A percentile compares a stretch with the other conserved stretches of the same genome.
Conservation (phyloP, 1,140 invertebrate genomes). For the Procambarus virginalis region DNA sequence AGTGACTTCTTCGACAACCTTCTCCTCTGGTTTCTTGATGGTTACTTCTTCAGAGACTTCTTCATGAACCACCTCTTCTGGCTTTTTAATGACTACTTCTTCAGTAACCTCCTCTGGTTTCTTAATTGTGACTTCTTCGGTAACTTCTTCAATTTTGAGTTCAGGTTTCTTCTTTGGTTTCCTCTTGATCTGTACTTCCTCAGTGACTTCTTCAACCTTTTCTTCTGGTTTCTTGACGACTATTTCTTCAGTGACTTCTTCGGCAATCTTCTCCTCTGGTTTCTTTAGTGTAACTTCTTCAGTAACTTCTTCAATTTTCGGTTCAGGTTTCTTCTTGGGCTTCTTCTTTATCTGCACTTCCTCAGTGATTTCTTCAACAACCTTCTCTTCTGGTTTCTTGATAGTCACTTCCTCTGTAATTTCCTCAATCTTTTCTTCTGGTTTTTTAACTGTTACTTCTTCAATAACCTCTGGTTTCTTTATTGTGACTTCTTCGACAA, state of each 20-base stretch:
- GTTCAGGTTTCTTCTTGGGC: slow-evolving; percentile 12
- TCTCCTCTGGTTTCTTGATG: slow-evolving; percentile 65
- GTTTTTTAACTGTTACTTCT: slow-evolving; percentile 73
- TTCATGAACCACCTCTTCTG: slow-evolving; percentile 71
- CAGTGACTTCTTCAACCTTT: slow-evolving; percentile 72
- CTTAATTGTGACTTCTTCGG: slow-evolving; percentile 72
- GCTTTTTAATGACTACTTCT: slow-evolving; percentile 72
- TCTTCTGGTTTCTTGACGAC: slow-evolving; percentile 70
- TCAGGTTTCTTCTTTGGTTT: slow-evolving; percentile 48
- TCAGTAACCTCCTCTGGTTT: slow-evolving; percentile 72
- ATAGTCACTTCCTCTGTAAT: slow-evolving; percentile 24
- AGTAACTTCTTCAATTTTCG: slow-evolving; percentile 70
- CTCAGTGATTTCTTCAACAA: slow-evolving; percentile 66
- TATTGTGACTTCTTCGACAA: slow-evolving; percentile 30
- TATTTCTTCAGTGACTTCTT: slow-evolving; percentile 73
- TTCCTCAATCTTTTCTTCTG: slow-evolving; percentile 67
- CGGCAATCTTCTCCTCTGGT: slow-evolving; percentile 72
- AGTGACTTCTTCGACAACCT: slow-evolving; percentile 70
- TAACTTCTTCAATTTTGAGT: slow-evolving; percentile 64
- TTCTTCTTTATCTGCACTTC: slow-evolving; percentile 22
- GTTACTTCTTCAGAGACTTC: slow-evolving; percentile 49
- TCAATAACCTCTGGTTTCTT: slow-evolving; percentile 73
- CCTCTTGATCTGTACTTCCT: slow-evolving; percentile 25
- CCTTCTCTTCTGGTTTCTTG: slow-evolving; percentile 66
- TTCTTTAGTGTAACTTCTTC: slow-evolving; percentile 72